Evolutionary conservation across 2,888 invertebrate genomes (phyloP).

Genomic region (Cheiracanthium punctorium): DNA sequence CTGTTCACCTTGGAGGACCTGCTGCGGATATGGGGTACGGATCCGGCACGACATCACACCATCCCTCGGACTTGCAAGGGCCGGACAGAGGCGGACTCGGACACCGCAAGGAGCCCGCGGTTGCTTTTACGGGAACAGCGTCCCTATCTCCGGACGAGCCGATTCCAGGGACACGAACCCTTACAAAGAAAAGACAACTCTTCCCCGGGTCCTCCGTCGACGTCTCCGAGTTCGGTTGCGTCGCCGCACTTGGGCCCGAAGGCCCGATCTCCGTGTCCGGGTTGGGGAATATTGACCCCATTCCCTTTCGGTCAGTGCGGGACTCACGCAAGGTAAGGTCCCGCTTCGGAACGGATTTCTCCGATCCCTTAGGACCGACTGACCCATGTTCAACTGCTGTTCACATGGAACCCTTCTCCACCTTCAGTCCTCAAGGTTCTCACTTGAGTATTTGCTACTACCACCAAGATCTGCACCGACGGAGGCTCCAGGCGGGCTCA

Average conservation of each 20-base stretch:
- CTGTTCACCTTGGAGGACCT: constrained; percentile 21
- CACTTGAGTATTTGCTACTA: constrained; percentile 84
- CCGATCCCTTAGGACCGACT: constrained; percentile 76
- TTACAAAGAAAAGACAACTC: constrained; percentile 78
- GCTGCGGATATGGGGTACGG: too few species aligned
- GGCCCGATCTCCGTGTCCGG: too few species aligned
- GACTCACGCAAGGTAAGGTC: too few species aligned
- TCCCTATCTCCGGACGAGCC: constrained; percentile 76
- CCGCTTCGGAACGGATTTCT: constrained; percentile 73
- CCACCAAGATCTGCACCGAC: constrained; percentile 76
- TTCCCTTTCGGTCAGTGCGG: too few species aligned
- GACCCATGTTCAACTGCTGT: constrained; percentile 78
- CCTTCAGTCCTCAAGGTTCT: constrained; percentile 79
- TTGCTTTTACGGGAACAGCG: constrained; percentile 75
- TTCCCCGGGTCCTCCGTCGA: too few species aligned
- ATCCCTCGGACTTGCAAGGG: too few species aligned
- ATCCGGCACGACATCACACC: too few species aligned
- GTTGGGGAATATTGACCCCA: too few species aligned
- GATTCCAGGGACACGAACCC: constrained; percentile 77
- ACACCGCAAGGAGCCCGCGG: constrained; percentile 76
- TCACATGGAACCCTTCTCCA: constrained; percentile 80
- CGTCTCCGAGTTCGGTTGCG: too few species aligned
- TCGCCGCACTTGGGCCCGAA: too few species aligned
- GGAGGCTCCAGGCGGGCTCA: constrained; percentile 73
- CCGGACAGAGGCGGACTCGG: too few species aligned